Base-by-base conservation (phyloP, 2,797 vertebrate species). In the Streptopelia turtur region DNA sequence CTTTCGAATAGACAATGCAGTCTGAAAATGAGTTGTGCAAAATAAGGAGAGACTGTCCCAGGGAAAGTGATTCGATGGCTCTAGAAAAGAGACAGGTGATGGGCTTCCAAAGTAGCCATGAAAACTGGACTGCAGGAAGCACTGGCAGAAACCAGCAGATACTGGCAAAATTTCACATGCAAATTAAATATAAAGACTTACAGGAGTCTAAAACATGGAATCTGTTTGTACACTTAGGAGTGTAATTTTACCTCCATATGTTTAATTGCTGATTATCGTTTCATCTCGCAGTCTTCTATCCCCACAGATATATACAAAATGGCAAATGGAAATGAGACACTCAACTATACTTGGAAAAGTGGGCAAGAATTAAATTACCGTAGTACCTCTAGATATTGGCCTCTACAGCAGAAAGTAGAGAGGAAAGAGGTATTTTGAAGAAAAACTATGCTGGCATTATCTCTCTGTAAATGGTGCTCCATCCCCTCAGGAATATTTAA, bases 181-280 rank as follows among this genome's bases (percentile, higher is more conserved):
- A 75, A 52, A 57, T 30, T 3, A 61, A 72, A 39, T 17, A 0
- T 3, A 1, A 47, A 57, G 23, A 64, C 3, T 5, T 11, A 52
- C 5, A 50, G 24, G 20, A 71, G 12, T 60, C 15, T 66, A 55
- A 57, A 71, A 10, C 35, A 21, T 27, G 61, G 55, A 49, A 47
- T 47, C 18, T 43, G 4, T 47, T 70, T 76, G 21, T 30, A 37
- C 52, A 61, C 37, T 47, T 39, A 17, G 27, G 16, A 86, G 16
- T n/a, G 30, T 17, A 27, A 11, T 57, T 78, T 55, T 89, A 30
- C 23, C 55, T 88, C 53, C 16, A 1, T 18, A 5, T 12, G 11
- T 74, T 81, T 50, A 78, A 20, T 31, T 86, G 53, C n/a, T 77
- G 60, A 4, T 39, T 66, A 33, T 27, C 47, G 12, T n/a, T 52